Percentiles rank a stretch among this genome's conserved stretches.
Conservation (phyloP, 2,113 vertebrate species). For the Nansenia antarctica region DNA sequence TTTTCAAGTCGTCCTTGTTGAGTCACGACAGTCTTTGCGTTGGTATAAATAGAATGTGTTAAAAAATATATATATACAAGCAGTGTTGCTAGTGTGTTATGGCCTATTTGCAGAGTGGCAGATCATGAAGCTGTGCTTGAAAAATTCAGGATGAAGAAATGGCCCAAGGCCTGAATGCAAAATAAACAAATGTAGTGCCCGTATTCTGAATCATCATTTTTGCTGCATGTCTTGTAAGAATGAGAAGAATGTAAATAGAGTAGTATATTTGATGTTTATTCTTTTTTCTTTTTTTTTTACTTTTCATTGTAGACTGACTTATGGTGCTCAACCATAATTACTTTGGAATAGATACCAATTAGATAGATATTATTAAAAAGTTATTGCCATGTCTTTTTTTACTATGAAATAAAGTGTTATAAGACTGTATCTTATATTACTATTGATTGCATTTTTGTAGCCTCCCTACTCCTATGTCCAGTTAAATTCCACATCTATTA, state of each 20-base stretch:
- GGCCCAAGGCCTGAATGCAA: slow-evolving; percentile 19
- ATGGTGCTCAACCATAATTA: too few species aligned
- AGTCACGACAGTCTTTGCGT: slow-evolving; percentile 56
- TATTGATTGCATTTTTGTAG: too few species aligned
- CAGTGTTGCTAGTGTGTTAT: slow-evolving; percentile 20
- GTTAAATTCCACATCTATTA: too few species aligned
- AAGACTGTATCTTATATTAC: too few species aligned
- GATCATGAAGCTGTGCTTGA: background rate
- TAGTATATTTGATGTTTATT: background rate
- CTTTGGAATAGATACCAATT: too few species aligned
- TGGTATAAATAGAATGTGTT: slow-evolving; percentile 56
- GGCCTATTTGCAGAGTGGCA: slow-evolving; percentile 62
- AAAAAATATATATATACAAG: slow-evolving; percentile 7
- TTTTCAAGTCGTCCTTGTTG: slow-evolving; percentile 62
- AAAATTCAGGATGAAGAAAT: slow-evolving; percentile 14
- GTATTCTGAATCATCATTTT: background rate
- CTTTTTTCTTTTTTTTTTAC: background rate
- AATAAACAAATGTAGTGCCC: slow-evolving; percentile 14
- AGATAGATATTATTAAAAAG: too few species aligned
- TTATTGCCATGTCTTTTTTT: too few species aligned
- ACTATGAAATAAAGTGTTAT: too few species aligned
- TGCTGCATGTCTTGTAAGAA: background rate
- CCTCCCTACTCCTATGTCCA: too few species aligned
- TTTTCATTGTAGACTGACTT: too few species aligned
- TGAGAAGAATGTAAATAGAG: background rate